Base-by-base conservation (phyloP, 2,113 vertebrate species). In the Pogonocichla stellata region DNA sequence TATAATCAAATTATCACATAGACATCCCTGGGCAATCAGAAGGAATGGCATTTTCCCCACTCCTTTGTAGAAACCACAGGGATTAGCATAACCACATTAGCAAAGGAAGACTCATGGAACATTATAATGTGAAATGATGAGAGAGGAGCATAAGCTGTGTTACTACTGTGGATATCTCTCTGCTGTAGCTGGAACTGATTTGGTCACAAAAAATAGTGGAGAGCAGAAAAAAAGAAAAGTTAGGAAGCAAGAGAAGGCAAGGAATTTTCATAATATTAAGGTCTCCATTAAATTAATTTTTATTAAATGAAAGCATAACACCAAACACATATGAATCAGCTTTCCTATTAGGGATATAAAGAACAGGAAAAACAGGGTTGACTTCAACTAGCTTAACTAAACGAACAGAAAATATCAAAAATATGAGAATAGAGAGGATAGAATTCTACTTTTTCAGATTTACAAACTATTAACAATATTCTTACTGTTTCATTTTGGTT, bases 401-500 rank as follows among this genome's bases (percentile, higher is more conserved):
- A 10, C 19, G 82, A 69, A 43, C 5, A 47, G 7, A 73, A 64
- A 47, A 48, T 29, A 47, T 14, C 20, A 89, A 13, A 90, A 43
- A 47, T 36, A 51, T 7, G 22, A 71, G 28, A 85, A n/a, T 3
- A 67, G 43, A 77, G 8, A 36, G 14, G 6, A 34, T 28, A 45
- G 18, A 69, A 45, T 29, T 40, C 17, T 74, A 43, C 6, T 38
- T 60, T 54, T 57, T 72, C 19, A 71, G 7, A 74, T 56, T 48
- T 67, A 4, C 3, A 62, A 56, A 50, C 7, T 56, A 38, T 48
- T 75, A 85, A 40, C 5, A 36, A 48, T 42, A 54, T 58, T 58
- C 6, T 80, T 38, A 14, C 3, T 19, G 2, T 5, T 2, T 4
- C 13, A 28, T 24, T 38, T 5, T 1, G 51, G 6, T 4, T 33